Evolutionary conservation across 2,888 invertebrate species (phyloP).

Genomic region (Stictocephala bisonia): DNA sequence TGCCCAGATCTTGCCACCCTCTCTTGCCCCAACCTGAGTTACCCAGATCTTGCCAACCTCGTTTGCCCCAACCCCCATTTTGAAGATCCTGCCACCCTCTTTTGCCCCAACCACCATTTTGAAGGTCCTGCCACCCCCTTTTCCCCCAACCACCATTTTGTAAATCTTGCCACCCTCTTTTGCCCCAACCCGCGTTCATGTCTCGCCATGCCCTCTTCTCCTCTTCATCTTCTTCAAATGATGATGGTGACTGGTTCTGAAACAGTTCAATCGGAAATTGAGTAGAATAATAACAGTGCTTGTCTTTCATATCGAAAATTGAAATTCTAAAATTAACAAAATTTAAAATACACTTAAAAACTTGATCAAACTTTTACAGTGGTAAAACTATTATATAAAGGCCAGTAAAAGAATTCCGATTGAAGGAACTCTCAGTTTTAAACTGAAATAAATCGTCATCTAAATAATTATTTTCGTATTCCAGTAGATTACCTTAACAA

Average conservation of each 20-base stretch:
- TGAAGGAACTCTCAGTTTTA: too few relatives aligned
- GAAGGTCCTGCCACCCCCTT: slow-evolving; percentile 71
- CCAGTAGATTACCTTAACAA: too few relatives aligned
- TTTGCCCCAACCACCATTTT: slow-evolving; percentile 65
- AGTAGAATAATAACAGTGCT: too few relatives aligned
- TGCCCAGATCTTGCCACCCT: slow-evolving; percentile 70
- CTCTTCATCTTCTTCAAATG: slow-evolving; percentile 63
- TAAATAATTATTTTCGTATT: too few relatives aligned
- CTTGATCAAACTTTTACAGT: too few relatives aligned
- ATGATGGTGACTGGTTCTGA: slow-evolving; percentile 39
- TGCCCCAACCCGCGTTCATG: slow-evolving; percentile 62
- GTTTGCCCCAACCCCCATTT: slow-evolving; percentile 69
- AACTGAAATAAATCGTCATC: too few relatives aligned
- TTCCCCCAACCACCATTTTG: slow-evolving; percentile 66
- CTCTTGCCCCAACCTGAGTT: slow-evolving; percentile 67
- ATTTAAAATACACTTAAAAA: too few relatives aligned
- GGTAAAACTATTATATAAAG: too few relatives aligned
- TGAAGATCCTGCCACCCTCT: slow-evolving; percentile 70
- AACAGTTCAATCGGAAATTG: background rate
- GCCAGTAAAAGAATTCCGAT: too few relatives aligned
- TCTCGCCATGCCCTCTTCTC: slow-evolving; percentile 61
- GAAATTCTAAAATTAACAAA: too few relatives aligned
- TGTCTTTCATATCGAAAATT: too few relatives aligned
- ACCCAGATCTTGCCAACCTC: slow-evolving; percentile 63
- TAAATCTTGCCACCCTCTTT: slow-evolving; percentile 70